A percentile compares a stretch with the other conserved stretches of the same genome.
phyloP scores from a whole-genome alignment of 2,797 vertebrate genomes.

The Eremophila alpestris region DNA sequence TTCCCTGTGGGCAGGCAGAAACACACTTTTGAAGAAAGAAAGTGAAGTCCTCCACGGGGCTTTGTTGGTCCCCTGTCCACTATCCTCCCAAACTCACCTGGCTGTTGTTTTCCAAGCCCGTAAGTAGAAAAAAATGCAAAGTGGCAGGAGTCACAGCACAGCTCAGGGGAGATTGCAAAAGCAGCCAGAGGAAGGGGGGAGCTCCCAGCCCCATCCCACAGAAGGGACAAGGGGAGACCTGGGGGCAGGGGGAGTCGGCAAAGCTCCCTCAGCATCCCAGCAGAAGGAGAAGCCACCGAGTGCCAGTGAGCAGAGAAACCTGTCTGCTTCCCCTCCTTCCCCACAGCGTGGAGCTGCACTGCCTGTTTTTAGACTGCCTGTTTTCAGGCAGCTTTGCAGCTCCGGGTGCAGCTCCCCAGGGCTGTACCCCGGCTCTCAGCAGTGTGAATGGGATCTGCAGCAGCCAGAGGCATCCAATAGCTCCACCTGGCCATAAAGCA shows the following conservation, averaged over 20 bases:
- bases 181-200: background rate
- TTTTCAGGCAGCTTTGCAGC: background rate
- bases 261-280: background rate
- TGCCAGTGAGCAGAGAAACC: fast-evolving
- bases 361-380: background rate
- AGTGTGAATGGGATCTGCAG: background rate
- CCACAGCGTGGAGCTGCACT: conserved; percentile 48
- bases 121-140: background rate
- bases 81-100: background rate
- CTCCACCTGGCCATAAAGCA: background rate
- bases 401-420: background rate
- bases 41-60: fast-evolving
- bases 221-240: background rate
- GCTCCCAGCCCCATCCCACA: fast-evolving
- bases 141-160: background rate
- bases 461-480: background rate
- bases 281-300: background rate
- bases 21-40: background rate
- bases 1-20: background rate
- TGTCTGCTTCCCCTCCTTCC: background rate
- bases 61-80: background rate
- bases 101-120: background rate
- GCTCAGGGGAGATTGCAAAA: background rate
- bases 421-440: background rate
- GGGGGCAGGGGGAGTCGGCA: fast-evolving